Evolutionary conservation across 2,888 invertebrate species (phyloP), one percentile per base, ranked within the genome.

Genomic region (Stenodema calcarata): DNA sequence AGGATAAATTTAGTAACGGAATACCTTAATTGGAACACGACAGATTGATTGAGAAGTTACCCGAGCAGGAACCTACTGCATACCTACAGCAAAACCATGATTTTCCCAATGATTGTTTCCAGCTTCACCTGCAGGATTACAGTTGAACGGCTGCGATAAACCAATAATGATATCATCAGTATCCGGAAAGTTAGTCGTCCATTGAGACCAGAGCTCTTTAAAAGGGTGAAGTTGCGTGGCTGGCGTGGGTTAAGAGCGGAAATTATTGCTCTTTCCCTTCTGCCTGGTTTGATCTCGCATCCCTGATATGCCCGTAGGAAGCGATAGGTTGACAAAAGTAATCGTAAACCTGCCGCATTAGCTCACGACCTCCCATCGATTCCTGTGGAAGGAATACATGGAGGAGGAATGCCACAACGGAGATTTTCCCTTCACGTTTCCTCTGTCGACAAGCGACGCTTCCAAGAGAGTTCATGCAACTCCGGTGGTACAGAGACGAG

Each of bases 201-300:
- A 62, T 23, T 62, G 62, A 62, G 62, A 62, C 62, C 62, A 23
- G 23, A 23, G 62, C 62, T 62, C 23, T 62, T 18, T 62, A 62
- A 62, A 62, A 62, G 62, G 62, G 62, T 23, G 62, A 62, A 62
- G 62, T 62, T 62, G 62, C 62, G 62, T 62, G 62, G 62, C 23
- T 23, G 62, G 62, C 62, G 62, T 62, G 62, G 62, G 62, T 62
- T 62, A 62, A 62, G 62, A 62, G 4, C 62, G 23, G 62, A 62
- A 62, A 62, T 62, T 62, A 62, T 62, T 62, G 23, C 62, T 62
- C 62, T 62, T 62, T 62, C 62, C 62, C 62, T 62, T 62, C 27
- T 62, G 62, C 62, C 62, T 62, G 62, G 62, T 62, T 62, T 62
- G 62, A 62, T 62, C 62, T 62, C 62, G 62, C 62, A 62, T 62